These are phyloP conservation scores for Myrmophylax atrothorax DNA, from an alignment of 2,113 vertebrate genomes.

Conservation along the genomic window DNA sequence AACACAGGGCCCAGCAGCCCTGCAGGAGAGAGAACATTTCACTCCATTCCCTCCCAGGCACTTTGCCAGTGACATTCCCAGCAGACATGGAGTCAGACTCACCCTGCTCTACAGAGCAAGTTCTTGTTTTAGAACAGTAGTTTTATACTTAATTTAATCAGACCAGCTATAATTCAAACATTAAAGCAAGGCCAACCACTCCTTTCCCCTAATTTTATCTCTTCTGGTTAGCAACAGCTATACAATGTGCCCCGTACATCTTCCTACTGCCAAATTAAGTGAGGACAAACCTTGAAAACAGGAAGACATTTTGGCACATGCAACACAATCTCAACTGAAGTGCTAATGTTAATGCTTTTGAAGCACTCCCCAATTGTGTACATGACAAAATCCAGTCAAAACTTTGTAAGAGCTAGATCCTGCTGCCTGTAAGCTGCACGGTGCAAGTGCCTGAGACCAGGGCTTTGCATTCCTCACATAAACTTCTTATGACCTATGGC, in stretches of 20 bases:
- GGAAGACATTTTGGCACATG: conserved; percentile 21
- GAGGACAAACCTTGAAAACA: conserved; percentile 2
- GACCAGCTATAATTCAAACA: background rate
- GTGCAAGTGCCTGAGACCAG: background rate
- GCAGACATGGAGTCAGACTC: background rate
- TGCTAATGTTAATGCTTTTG: background rate
- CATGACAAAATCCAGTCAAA: conserved; percentile 19
- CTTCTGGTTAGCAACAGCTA: background rate
- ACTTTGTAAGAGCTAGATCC: background rate
- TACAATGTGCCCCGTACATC: background rate
- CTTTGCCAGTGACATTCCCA: background rate
- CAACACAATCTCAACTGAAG: background rate
- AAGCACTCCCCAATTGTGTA: background rate
- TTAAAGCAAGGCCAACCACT: background rate
- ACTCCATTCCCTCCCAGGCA: background rate
- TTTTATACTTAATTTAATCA: background rate
- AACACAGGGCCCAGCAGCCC: background rate
- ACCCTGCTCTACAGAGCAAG: background rate
- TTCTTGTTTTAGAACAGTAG: background rate
- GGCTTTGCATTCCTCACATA: conserved; percentile 10
- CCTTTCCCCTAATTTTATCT: background rate
- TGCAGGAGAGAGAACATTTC: background rate
- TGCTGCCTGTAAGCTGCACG: background rate
- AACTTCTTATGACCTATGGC: conserved; percentile 22
- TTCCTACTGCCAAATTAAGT: background rate